Conservation (phyloP, 1,140 invertebrate genomes). For the Drosophila saltans region DNA sequence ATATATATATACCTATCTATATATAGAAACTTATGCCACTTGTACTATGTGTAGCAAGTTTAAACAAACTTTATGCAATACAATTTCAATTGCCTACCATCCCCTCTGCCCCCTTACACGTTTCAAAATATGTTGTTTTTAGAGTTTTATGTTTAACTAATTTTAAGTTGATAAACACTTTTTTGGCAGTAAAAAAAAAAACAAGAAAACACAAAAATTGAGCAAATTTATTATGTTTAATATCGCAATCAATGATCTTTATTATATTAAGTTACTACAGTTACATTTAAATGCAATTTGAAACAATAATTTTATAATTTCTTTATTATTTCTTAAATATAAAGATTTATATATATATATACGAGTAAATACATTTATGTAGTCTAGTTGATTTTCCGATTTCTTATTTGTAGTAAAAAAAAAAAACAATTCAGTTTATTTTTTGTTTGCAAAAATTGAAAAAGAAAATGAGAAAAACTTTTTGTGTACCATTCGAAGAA, state of each 20-base stretch:
- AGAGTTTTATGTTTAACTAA: conserved; percentile 77
- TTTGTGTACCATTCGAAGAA: background rate
- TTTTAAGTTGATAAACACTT: conserved; percentile 63
- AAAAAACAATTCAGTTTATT: conserved; percentile 16
- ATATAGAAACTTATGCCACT: conserved; percentile 21
- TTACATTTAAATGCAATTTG: conserved; percentile 23
- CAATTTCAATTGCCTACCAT: conserved; percentile 38
- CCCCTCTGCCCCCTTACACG: background rate
- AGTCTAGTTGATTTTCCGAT: conserved; percentile 37
- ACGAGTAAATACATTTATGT: conserved; percentile 24
- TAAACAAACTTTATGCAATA: conserved; percentile 70
- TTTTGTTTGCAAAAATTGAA: conserved; percentile 46
- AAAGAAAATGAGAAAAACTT: background rate
- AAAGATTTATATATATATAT: conserved; percentile 34
- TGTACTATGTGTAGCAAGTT: conserved; percentile 46
- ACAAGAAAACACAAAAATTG: conserved; percentile 21
- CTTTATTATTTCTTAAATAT: conserved; percentile 28
- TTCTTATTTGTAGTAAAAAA: conserved; percentile 55
- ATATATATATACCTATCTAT: conserved; percentile 40
- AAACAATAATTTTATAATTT: conserved; percentile 13
- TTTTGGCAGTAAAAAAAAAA: conserved; percentile 31
- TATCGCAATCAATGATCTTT: conserved; percentile 55
- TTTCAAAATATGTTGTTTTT: conserved; percentile 45
- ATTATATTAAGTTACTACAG: conserved; percentile 45
- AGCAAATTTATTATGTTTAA: conserved; percentile 36